Evolutionary conservation across 2,797 vertebrate species (phyloP).

Genomic region (Gymnocypris eckloni): DNA sequence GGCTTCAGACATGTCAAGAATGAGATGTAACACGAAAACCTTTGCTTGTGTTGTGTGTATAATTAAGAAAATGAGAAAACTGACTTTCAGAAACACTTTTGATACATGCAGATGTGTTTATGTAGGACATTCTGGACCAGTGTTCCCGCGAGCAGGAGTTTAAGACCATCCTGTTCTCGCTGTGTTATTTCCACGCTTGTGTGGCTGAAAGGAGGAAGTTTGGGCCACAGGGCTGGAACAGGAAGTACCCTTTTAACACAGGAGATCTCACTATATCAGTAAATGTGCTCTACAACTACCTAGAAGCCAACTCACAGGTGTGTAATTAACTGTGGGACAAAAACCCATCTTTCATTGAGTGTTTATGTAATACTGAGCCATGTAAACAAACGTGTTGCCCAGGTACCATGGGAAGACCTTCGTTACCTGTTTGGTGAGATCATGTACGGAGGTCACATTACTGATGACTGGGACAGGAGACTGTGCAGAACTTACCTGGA

Average conservation of each 20-base stretch:
- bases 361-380: constrained; percentile 5
- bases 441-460: constrained; percentile 83
- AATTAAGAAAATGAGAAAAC: not conserved
- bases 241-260: constrained; percentile 82
- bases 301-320: constrained; percentile 83
- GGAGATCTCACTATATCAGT: constrained; percentile 81
- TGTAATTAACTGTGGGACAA: not conserved
- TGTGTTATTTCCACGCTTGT: constrained; percentile 84
- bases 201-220: constrained; percentile 81
- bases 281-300: constrained; percentile 80
- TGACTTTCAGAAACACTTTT: not conserved
- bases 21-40: not conserved
- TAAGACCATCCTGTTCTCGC: constrained; percentile 83
- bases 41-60: not conserved
- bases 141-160: constrained; percentile 86
- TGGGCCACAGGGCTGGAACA: constrained; percentile 83
- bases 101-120: not conserved
- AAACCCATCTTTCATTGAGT: not conserved
- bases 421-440: constrained; percentile 85
- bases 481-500: constrained; percentile 83
- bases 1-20: not conserved
- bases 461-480: constrained; percentile 82
- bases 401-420: constrained; percentile 83
- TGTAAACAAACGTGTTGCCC: not conserved
- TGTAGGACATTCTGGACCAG: constrained; percentile 83